phyloP scores from a whole-genome alignment of 2,797 vertebrate species.

The Gymnodraco acuticeps region DNA sequence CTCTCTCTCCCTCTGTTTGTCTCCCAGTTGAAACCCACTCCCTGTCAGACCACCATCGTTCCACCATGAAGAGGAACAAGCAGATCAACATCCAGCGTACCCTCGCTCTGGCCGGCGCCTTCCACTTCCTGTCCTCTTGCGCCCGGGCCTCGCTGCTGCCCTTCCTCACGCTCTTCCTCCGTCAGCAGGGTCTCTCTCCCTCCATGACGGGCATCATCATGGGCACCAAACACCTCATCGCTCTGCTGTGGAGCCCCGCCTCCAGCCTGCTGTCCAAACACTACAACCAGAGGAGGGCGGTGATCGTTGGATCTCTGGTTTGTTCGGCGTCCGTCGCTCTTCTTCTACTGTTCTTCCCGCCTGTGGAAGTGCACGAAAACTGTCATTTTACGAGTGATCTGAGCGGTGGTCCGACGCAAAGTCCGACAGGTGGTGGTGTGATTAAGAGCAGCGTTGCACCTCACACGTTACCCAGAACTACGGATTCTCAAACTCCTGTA shows the following conservation, averaged over 20 bases:
- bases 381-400: constrained; percentile 71
- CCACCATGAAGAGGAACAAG: constrained; percentile 84
- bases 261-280: constrained; percentile 82
- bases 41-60: constrained; percentile 9
- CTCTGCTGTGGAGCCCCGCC: constrained; percentile 83
- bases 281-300: constrained; percentile 81
- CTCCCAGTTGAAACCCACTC: constrained; percentile 13
- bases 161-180: constrained; percentile 91
- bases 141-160: constrained; percentile 86
- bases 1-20: not conserved
- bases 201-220: constrained; percentile 87
- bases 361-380: constrained; percentile 16
- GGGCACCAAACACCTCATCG: constrained; percentile 84
- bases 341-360: constrained; percentile 84
- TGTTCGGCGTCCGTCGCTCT: constrained; percentile 81
- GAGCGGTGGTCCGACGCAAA: not conserved
- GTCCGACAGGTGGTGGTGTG: not conserved
- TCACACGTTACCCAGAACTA: not conserved
- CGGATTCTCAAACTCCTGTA: not conserved
- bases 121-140: constrained; percentile 86
- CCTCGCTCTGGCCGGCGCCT: constrained; percentile 84
- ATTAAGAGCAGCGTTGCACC: not conserved
- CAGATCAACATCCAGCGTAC: constrained; percentile 88
- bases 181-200: constrained; percentile 87
- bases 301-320: constrained; percentile 81